A percentile compares a stretch with the other conserved stretches of the same genome.
Conservation (phyloP, 2,888 invertebrate genomes). For the Lasioglossum villosulum region DNA sequence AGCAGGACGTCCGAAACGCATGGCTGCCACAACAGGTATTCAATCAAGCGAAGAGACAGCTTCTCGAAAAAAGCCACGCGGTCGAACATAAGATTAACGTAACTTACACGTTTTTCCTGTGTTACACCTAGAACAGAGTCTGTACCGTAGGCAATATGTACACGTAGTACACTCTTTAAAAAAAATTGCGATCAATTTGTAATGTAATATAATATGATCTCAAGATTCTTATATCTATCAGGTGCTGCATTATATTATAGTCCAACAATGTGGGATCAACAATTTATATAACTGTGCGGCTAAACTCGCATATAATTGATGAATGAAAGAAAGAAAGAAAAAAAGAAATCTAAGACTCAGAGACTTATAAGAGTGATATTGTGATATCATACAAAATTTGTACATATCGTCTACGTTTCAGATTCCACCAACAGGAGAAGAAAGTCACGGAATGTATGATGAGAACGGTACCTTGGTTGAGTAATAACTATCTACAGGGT, state of each 20-base stretch:
- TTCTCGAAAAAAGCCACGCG: slow-evolving; percentile 81
- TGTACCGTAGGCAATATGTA: slow-evolving; percentile 80
- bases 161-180: slow-evolving; percentile 71
- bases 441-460: slow-evolving; percentile 71
- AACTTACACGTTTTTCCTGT: slow-evolving; percentile 63
- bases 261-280: slow-evolving; percentile 75
- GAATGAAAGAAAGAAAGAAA: slow-evolving; percentile 30
- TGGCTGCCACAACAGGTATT: slow-evolving; percentile 70
- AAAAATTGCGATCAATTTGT: slow-evolving; percentile 70
- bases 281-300: slow-evolving; percentile 71
- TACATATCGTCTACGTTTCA: slow-evolving; percentile 77
- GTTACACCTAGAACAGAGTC: slow-evolving; percentile 75
- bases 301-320: slow-evolving; percentile 65
- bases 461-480: slow-evolving; percentile 73
- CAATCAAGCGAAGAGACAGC: slow-evolving; percentile 76
- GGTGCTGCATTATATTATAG: slow-evolving; percentile 74
- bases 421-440: slow-evolving; percentile 65
- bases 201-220: slow-evolving; percentile 73
- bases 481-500: slow-evolving; percentile 78
- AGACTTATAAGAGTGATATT: slow-evolving; percentile 70
- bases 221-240: slow-evolving; percentile 72
- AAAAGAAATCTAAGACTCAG: slow-evolving; percentile 54
- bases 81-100: slow-evolving; percentile 79
- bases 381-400: slow-evolving; percentile 75
- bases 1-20: slow-evolving; percentile 80